Evolutionary conservation across 1,140 invertebrate species (phyloP), one percentile per base, ranked within the genome.

Genomic region (Varroa destructor): DNA sequence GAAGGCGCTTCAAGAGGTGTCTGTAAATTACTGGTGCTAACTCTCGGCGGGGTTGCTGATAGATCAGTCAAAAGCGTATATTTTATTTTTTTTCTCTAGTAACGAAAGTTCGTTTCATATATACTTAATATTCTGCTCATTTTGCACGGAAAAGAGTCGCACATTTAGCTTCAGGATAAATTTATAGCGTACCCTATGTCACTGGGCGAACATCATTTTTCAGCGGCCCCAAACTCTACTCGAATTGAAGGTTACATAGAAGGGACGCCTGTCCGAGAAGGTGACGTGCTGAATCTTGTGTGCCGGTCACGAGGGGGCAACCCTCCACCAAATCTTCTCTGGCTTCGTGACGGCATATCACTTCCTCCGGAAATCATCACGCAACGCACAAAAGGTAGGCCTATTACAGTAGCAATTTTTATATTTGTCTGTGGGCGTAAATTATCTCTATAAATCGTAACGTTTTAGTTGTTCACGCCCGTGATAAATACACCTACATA

Each of bases 291-390:
- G 40, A 67, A 67, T 40, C 46, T 67, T 12, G 46, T 67, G 12
- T 67, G 61, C 61, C 61, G 37, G 2, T 67, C 61, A 12, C 61
- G 61, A 14, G 61, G 61, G 10, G 61, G 61, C 61, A 67, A 67
- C 36, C 61, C 61, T 8, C 82, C 70, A 2, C 75, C 76, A 1
- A 72, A 73, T 36, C 58, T 77, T 36, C 64, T 76, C 56, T 77
- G 76, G 76, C 71, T 73, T 43, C 72, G 75, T 55, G 75, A 75
- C 56, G 74, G 74, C 14, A 55, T 67, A 12, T 40, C 46, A 43
- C 36, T 67, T 12, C 61, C 61, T 8, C 40, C 40, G 40, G 61
- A 67, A 37, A 67, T 67, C 46, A 67, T 67, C 40, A 67, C 61
- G 12, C 61, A 67, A 67, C 61, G 61, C 2, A 67, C 61, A 12